Percentiles rank a stretch among this genome's conserved stretches.
phyloP scores from a whole-genome alignment of 2,888 invertebrate species.

The Neocrepidodera transversa region DNA sequence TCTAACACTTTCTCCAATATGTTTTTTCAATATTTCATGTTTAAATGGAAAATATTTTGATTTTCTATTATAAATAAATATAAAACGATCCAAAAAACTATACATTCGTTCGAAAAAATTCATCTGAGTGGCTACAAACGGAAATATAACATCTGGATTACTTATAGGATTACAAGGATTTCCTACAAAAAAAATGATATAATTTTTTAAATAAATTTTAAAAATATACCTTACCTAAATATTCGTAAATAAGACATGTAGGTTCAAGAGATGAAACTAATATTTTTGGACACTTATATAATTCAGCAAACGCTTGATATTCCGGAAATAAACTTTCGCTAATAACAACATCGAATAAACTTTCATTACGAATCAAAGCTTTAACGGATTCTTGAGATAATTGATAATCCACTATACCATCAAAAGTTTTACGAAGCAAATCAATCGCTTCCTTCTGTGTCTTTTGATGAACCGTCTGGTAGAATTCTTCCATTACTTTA shows the following conservation, averaged over 20 bases:
- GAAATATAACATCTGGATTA: slow-evolving; percentile 40
- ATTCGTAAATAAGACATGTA: background rate
- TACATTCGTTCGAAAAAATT: slow-evolving; percentile 34
- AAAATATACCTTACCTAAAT: slow-evolving; percentile 2
- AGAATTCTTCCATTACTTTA: slow-evolving; percentile 2
- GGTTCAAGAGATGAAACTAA: slow-evolving; percentile 40
- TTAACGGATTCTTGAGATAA: slow-evolving; percentile 3
- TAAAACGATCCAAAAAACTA: slow-evolving; percentile 2
- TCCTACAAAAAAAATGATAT: slow-evolving; percentile 5
- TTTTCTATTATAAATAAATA: slow-evolving; percentile 5
- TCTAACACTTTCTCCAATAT: slow-evolving; percentile 17
- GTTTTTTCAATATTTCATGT: slow-evolving; percentile 13
- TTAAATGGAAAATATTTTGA: background rate
- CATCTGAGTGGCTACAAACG: slow-evolving; percentile 24
- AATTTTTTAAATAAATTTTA: background rate
- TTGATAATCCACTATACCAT: slow-evolving; percentile 2
- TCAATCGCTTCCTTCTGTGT: background rate
- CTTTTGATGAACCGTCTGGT: background rate
- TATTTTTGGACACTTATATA: slow-evolving; percentile 43
- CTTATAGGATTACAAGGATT: slow-evolving; percentile 41
- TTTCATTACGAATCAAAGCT: slow-evolving; percentile 12
- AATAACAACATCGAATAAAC: slow-evolving; percentile 45
- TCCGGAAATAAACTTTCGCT: slow-evolving; percentile 39
- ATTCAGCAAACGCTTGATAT: slow-evolving; percentile 40
- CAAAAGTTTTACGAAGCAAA: background rate